A percentile compares a stretch with the other conserved stretches of the same genome.
These are phyloP conservation scores for Acanthosepion esculentum DNA, from an alignment of 2,888 invertebrate species.

Conservation along the genomic window DNA sequence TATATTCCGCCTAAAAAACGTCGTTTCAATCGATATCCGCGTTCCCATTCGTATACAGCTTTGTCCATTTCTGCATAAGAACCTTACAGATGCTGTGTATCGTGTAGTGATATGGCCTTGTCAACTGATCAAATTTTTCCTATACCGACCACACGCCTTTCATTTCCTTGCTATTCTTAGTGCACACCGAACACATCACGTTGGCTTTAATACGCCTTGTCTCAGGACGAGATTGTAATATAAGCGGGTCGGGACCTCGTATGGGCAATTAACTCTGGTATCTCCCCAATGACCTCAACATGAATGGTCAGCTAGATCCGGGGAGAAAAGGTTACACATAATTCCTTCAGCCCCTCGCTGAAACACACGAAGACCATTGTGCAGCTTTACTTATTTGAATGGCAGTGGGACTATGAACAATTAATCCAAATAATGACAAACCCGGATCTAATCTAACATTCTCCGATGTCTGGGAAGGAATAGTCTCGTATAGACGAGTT, in stretches of 20 bases:
- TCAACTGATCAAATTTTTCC: too few species aligned
- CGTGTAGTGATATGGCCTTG: too few species aligned
- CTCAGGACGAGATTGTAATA: not conserved
- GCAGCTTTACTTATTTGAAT: not conserved
- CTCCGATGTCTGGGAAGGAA: not conserved
- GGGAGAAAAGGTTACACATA: not conserved
- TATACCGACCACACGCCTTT: too few species aligned
- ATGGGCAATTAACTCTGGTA: not conserved
- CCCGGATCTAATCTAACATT: not conserved
- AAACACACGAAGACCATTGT: not conserved
- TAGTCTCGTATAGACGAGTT: not conserved
- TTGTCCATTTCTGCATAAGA: too few species aligned
- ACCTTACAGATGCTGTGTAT: too few species aligned
- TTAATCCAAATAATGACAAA: conserved; percentile 6
- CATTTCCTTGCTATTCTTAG: too few species aligned
- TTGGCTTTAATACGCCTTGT: not conserved
- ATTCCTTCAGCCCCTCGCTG: not conserved
- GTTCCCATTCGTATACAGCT: too few species aligned
- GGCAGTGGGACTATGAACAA: not conserved
- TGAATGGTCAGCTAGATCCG: not conserved
- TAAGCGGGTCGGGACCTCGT: not conserved
- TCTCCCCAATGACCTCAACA: not conserved
- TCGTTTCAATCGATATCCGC: too few species aligned
- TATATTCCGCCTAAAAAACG: too few species aligned
- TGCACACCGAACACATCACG: not conserved